Percentiles rank a stretch among this genome's conserved stretches.
phyloP scores from a whole-genome alignment of 2,797 vertebrate species.

The Malurus leucopterus region DNA sequence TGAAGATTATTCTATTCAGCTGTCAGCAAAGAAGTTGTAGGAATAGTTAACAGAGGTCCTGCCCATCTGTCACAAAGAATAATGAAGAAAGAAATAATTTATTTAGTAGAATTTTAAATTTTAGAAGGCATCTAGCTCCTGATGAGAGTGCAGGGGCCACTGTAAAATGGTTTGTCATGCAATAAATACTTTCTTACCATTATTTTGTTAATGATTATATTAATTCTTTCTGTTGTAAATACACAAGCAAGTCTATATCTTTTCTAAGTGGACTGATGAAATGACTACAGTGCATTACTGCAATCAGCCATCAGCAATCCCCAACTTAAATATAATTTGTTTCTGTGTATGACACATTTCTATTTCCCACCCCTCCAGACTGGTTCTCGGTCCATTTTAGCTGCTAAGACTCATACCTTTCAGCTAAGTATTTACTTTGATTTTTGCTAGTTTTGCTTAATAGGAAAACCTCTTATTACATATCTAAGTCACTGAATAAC shows the following conservation, averaged over 20 bases:
- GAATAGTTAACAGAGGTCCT: constrained; percentile 22
- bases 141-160: neutral
- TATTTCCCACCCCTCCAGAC: accelerated
- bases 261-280: neutral
- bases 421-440: neutral
- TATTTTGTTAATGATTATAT: neutral
- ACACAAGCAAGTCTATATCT: neutral
- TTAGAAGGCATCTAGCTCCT: neutral
- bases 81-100: neutral
- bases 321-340: neutral
- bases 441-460: neutral
- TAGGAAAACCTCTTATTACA: neutral
- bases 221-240: neutral
- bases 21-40: neutral
- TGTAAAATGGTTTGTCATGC: neutral
- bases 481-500: neutral
- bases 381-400: neutral
- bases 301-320: neutral
- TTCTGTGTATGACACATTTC: neutral
- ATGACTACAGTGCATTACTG: neutral
- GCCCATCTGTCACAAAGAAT: constrained; percentile 15
- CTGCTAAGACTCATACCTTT: neutral
- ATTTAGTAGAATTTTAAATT: neutral
- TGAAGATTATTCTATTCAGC: neutral
- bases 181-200: neutral